Evolutionary conservation across 2,113 vertebrate genomes (phyloP).

Genomic region (Centropus bengalensis): DNA sequence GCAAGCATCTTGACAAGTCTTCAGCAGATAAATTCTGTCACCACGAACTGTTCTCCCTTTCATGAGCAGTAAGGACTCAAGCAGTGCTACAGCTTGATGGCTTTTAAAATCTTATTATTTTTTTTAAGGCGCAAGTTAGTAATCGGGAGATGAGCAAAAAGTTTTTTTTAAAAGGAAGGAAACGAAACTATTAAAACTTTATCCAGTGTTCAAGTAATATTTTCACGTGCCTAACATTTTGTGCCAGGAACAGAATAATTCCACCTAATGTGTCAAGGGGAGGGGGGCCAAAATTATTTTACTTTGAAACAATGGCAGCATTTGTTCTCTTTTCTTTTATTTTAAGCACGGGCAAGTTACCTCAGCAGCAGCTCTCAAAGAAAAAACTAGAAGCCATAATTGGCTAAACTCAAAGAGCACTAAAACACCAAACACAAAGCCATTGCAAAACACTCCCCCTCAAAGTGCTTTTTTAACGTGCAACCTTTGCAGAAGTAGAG

Average conservation of each 20-base stretch:
- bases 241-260: conserved; percentile 47
- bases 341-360: conserved; percentile 55
- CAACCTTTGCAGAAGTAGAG: not conserved
- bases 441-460: not conserved
- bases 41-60: not conserved
- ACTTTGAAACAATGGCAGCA: conserved; percentile 70
- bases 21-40: not conserved
- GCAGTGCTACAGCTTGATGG: not conserved
- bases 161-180: not conserved
- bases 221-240: conserved; percentile 27
- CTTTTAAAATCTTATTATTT: not conserved
- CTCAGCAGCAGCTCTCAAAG: conserved; percentile 68
- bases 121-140: not conserved
- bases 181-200: conserved; percentile 1
- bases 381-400: conserved; percentile 61
- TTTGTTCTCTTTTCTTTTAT: conserved; percentile 70
- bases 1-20: not conserved
- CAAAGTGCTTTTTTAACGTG: not conserved
- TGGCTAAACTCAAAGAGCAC: conserved; percentile 51
- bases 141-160: not conserved
- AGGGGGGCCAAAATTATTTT: not conserved
- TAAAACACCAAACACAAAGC: conserved; percentile 22
- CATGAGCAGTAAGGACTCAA: not conserved
- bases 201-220: not conserved
- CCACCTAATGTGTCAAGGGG: conserved; percentile 25